Evolutionary conservation across 1,140 invertebrate species (phyloP).

Genomic region (Bilobella aurantiaca): DNA sequence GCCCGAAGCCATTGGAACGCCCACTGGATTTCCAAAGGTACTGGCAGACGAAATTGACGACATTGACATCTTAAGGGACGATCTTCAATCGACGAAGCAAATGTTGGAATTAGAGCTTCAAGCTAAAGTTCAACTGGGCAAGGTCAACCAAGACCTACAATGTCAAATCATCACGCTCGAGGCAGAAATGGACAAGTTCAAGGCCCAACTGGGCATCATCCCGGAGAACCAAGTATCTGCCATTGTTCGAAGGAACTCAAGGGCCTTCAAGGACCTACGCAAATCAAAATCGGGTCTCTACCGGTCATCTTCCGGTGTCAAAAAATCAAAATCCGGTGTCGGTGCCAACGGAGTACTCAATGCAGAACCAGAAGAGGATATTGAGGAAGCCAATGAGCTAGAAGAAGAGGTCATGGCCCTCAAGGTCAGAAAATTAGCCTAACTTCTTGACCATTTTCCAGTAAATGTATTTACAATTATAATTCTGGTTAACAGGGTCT

Average conservation of each 20-base stretch:
- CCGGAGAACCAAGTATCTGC: conserved; percentile 34
- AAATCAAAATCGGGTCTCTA: conserved; percentile 32
- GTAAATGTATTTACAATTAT: no score
- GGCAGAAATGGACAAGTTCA: conserved; percentile 39
- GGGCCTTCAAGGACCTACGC: conserved; percentile 24
- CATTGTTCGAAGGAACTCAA: conserved; percentile 25
- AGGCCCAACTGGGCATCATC: conserved; percentile 37
- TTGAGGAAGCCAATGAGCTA: conserved; percentile 37
- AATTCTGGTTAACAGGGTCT: conserved; percentile 40
- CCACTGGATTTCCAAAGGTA: conserved; percentile 47
- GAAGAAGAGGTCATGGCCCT: conserved; percentile 43
- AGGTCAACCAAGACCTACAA: conserved; percentile 71
- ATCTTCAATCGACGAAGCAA: conserved; percentile 81
- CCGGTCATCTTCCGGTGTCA: conserved; percentile 30
- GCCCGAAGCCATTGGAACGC: conserved; percentile 54
- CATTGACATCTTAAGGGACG: conserved; percentile 76
- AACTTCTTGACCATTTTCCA: no score
- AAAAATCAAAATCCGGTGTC: conserved; percentile 32
- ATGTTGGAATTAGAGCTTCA: conserved; percentile 73
- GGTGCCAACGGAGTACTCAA: conserved; percentile 23
- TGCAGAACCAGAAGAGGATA: conserved; percentile 61
- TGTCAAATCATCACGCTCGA: conserved; percentile 37
- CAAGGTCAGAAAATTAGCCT: no score
- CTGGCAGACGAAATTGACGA: conserved; percentile 46
- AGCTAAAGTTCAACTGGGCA: conserved; percentile 71